Percentiles rank a stretch among this genome's conserved stretches.
Conservation (phyloP, 2,888 invertebrate species). For the Agrotis exclamationis region DNA sequence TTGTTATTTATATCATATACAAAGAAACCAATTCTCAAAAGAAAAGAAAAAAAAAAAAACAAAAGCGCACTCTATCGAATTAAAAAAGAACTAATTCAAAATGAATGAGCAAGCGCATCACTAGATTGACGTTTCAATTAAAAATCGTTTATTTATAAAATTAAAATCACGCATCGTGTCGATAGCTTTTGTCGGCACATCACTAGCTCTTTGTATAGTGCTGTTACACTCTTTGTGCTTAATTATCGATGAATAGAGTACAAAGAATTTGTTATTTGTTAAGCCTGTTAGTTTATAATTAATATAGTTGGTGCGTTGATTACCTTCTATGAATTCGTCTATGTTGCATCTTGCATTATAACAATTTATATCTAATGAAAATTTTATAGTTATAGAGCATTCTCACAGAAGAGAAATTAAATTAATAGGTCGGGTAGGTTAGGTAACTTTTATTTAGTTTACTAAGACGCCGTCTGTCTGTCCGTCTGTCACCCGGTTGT, state of each 20-base stretch:
- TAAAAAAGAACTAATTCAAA: conserved; percentile 45
- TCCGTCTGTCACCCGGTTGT: too few species aligned
- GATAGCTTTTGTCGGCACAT: conserved; percentile 77
- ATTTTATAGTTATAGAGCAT: conserved; percentile 1
- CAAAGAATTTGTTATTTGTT: conserved; percentile 67
- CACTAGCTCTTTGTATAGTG: conserved; percentile 76
- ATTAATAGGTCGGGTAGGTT: too few species aligned
- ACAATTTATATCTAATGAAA: too few species aligned
- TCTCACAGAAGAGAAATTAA: not conserved
- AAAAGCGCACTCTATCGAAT: conserved; percentile 26
- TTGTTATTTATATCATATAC: conserved; percentile 14
- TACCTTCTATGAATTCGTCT: conserved; percentile 18
- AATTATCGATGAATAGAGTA: conserved; percentile 74
- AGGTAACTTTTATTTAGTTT: too few species aligned
- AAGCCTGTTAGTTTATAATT: conserved; percentile 75
- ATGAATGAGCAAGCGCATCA: conserved; percentile 63
- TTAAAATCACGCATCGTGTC: conserved; percentile 66
- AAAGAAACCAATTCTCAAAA: conserved; percentile 3
- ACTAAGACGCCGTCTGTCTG: too few species aligned
- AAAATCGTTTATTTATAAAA: conserved; percentile 80
- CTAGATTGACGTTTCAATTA: conserved; percentile 83
- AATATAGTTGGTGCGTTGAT: conserved; percentile 64
- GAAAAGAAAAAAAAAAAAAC: conserved; percentile 7
- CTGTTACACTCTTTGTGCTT: conserved; percentile 75
- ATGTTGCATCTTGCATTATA: too few species aligned